Conservation (phyloP, 2,797 vertebrate genomes). For the Scolopax rusticola region DNA sequence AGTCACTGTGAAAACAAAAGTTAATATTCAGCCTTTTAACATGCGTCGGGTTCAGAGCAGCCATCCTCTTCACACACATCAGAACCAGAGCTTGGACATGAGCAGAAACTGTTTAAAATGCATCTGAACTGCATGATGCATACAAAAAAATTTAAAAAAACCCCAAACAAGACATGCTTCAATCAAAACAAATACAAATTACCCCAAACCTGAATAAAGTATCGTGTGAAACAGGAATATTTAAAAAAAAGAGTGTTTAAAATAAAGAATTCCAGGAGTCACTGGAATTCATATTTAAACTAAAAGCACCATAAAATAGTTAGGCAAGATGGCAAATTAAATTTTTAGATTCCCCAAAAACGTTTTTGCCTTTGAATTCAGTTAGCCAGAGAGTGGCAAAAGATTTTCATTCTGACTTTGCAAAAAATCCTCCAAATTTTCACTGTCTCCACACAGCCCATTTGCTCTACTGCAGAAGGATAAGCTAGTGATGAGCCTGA, state of each 20-base stretch:
- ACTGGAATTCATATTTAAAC: neutral
- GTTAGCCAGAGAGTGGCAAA: neutral
- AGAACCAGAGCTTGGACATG: neutral
- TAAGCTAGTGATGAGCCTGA: neutral
- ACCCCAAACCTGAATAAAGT: neutral
- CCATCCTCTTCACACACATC: neutral
- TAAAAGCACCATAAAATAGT: neutral
- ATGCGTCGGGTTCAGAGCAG: neutral
- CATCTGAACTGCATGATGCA: neutral
- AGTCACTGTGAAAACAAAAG: slow-evolving; percentile 47
- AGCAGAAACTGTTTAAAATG: neutral
- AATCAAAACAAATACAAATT: neutral
- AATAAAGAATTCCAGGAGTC: neutral
- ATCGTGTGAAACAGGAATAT: neutral
- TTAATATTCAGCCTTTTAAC: slow-evolving; percentile 52
- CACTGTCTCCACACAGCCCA: accelerated
- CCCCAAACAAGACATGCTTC: accelerated
- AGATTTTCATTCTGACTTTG: neutral
- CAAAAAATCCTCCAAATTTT: neutral
- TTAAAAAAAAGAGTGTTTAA: neutral
- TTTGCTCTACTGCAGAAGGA: neutral
- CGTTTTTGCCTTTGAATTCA: neutral
- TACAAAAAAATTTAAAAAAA: too few relatives aligned
- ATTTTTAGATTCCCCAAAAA: neutral
- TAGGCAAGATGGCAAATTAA: neutral